Conservation (phyloP, 2,797 vertebrate genomes). For the Pseudochaenichthys georgianus region DNA sequence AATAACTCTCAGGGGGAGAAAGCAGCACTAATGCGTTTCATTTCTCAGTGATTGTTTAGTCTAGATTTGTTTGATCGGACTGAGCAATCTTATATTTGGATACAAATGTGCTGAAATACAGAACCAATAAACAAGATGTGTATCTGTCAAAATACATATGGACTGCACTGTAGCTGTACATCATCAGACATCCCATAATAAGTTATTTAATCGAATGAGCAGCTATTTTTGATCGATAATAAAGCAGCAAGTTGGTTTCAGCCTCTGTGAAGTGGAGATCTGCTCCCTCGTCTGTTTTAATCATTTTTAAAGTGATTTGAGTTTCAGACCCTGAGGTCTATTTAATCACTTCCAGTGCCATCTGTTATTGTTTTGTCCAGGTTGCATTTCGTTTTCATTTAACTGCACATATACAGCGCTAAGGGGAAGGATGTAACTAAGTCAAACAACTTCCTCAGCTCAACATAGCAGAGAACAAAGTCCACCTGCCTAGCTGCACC, state of each 20-base stretch:
- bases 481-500: slow-evolving; percentile 25
- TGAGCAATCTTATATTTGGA: neutral
- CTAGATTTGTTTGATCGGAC: neutral
- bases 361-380: neutral
- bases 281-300: neutral
- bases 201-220: neutral
- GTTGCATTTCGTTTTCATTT: neutral
- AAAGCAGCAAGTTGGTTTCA: neutral
- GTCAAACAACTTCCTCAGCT: slow-evolving; percentile 15
- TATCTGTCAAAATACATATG: neutral
- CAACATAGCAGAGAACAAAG: slow-evolving; percentile 48
- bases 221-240: neutral
- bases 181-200: neutral
- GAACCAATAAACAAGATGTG: neutral
- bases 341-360: neutral
- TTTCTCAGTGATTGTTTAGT: neutral
- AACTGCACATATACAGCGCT: slow-evolving; percentile 4
- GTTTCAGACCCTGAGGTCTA: neutral
- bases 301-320: neutral
- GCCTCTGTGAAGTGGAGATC: neutral
- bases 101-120: neutral
- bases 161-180: neutral
- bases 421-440: slow-evolving; percentile 6
- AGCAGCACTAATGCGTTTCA: neutral
- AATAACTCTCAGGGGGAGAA: slow-evolving; percentile 1